A percentile compares a stretch with the other conserved stretches of the same genome.
phyloP scores from a whole-genome alignment of 2,113 vertebrate genomes.

The Dicerorhinus sumatrensis region DNA sequence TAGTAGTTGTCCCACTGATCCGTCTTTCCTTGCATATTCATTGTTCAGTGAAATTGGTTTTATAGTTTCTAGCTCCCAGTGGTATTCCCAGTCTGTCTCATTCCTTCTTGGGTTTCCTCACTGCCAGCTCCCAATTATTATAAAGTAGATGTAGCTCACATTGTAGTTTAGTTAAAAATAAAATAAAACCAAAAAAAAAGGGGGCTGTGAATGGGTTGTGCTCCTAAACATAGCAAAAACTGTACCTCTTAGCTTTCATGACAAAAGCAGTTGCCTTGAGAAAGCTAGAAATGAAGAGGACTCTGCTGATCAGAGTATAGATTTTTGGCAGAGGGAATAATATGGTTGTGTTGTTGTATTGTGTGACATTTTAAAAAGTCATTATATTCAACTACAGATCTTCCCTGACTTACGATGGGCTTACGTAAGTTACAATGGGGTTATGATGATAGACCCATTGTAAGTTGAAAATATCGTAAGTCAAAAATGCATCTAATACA shows the following conservation, averaged over 20 bases:
- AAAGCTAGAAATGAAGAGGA: constrained; percentile 1
- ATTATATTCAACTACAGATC: background rate
- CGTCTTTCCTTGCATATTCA: background rate
- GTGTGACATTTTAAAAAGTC: background rate
- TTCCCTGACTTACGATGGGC: too few species aligned
- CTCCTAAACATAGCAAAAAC: background rate
- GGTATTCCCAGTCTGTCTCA: background rate
- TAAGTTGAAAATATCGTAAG: too few species aligned
- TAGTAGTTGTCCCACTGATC: background rate
- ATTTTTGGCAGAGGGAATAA: constrained; percentile 57
- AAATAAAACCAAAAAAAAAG: background rate
- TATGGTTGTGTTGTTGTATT: background rate
- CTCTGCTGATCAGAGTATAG: constrained; percentile 56
- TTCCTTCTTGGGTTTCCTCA: constrained; percentile 12
- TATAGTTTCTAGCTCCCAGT: constrained; percentile 6
- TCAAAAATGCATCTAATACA: too few species aligned
- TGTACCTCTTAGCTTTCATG: background rate
- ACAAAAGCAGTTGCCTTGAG: constrained; percentile 35
- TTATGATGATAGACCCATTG: too few species aligned
- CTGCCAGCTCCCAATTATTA: background rate
- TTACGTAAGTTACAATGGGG: too few species aligned
- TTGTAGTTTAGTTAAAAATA: constrained; percentile 22
- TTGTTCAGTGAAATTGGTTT: constrained; percentile 17
- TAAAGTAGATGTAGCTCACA: background rate
- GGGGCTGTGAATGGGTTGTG: background rate